phyloP scores from a whole-genome alignment of 2,797 vertebrate species.

The Mareca strepera region DNA sequence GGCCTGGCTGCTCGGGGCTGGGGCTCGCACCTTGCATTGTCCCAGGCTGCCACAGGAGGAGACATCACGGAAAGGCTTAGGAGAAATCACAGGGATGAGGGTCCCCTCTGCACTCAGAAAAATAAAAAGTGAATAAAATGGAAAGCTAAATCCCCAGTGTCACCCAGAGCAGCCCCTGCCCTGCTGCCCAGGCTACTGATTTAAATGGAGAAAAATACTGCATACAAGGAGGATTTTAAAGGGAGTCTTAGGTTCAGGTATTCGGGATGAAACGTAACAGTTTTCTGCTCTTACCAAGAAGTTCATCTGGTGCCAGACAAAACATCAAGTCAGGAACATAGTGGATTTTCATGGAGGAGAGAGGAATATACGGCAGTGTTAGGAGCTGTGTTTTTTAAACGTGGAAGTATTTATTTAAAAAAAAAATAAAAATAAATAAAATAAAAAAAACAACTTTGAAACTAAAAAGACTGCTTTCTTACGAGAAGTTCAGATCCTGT shows the following conservation, averaged over 20 bases:
- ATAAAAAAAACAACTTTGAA: background rate
- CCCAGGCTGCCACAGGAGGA: background rate
- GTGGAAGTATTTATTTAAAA: background rate
- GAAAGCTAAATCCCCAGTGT: background rate
- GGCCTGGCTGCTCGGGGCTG: background rate
- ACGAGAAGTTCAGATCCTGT: background rate
- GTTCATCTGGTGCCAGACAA: background rate
- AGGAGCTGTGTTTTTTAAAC: background rate
- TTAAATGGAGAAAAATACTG: background rate
- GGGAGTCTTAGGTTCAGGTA: background rate
- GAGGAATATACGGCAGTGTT: too few species aligned
- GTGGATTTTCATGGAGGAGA: background rate
- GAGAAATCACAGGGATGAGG: background rate
- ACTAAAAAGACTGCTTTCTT: background rate
- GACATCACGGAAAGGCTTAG: background rate
- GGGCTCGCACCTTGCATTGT: background rate
- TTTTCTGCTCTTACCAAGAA: background rate
- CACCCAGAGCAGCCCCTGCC: rapidly evolving
- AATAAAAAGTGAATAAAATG: too few species aligned
- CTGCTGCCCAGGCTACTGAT: background rate
- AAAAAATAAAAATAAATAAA: background rate
- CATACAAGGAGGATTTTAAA: background rate
- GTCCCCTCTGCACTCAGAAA: background rate
- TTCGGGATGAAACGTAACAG: background rate
- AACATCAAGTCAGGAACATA: background rate